A percentile compares a stretch with the other conserved stretches of the same genome.
These are phyloP conservation scores for Rhaphigaster nebulosa DNA, from an alignment of 2,888 invertebrate species.

Conservation along the genomic window DNA sequence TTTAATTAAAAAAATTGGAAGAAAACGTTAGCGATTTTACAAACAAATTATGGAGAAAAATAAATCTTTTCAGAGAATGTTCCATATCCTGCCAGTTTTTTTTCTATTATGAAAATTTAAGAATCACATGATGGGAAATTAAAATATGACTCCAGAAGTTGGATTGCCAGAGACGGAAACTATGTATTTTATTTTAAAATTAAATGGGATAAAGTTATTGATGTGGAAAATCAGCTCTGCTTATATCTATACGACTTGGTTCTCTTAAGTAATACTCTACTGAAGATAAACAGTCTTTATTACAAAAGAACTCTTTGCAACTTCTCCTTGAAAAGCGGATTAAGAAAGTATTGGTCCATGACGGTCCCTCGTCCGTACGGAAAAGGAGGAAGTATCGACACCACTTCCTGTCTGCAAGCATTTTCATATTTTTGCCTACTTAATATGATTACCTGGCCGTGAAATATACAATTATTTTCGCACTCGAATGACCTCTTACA, in stretches of 20 bases:
- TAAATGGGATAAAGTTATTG: no score
- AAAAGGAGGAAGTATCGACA: constrained; percentile 22
- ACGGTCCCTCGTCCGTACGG: neutral
- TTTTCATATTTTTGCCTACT: neutral
- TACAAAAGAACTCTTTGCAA: neutral
- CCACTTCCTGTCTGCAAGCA: neutral
- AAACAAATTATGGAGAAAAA: no score
- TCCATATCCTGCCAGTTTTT: no score
- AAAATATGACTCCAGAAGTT: no score
- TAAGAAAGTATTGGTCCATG: neutral
- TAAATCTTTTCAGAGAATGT: no score
- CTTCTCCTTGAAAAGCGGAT: neutral
- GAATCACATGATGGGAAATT: no score
- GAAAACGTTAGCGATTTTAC: no score
- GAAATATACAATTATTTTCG: neutral
- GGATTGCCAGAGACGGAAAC: no score
- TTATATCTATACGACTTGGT: neutral
- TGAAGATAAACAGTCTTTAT: neutral
- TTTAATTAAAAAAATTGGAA: no score
- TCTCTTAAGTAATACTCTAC: neutral
- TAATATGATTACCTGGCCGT: neutral
- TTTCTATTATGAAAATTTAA: no score
- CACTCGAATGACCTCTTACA: neutral
- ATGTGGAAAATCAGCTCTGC: no score
- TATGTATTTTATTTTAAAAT: no score